Percentiles rank a stretch among this genome's conserved stretches.
These are phyloP conservation scores for Sarcophaga carnaria DNA, from an alignment of 2,888 invertebrate species.

Conservation along the genomic window DNA sequence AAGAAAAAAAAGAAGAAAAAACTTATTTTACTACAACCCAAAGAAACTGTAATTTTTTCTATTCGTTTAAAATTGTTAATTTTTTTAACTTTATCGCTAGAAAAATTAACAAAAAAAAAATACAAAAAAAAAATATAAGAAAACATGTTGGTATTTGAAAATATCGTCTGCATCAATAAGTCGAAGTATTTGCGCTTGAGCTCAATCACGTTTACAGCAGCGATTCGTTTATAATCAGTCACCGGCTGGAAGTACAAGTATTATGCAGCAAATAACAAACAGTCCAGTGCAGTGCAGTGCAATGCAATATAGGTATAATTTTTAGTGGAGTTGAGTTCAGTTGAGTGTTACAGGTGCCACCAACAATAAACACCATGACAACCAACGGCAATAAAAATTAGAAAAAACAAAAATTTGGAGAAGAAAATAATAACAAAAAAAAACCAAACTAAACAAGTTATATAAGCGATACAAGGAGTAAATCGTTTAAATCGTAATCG, in stretches of 20 bases:
- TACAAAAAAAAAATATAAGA: conserved; percentile 15
- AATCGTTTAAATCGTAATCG: conserved; percentile 66
- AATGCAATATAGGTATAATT: conserved; percentile 6
- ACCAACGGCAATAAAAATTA: conserved; percentile 44
- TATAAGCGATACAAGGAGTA: conserved; percentile 68
- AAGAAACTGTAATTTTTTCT: too few relatives aligned
- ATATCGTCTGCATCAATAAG: conserved; percentile 62
- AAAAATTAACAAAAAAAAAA: conserved; percentile 22
- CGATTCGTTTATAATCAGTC: conserved; percentile 66
- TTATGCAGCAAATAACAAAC: conserved; percentile 47
- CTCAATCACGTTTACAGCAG: conserved; percentile 61
- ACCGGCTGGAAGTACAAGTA: conserved; percentile 47
- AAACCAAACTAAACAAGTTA: conserved; percentile 58
- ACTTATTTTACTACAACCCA: too few relatives aligned
- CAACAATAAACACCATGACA: conserved; percentile 37
- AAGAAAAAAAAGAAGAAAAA: not conserved
- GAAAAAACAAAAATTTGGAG: not conserved
- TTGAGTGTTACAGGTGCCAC: conserved; percentile 63
- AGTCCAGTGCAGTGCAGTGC: not conserved
- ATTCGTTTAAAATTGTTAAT: not conserved
- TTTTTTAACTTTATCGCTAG: conserved; percentile 41
- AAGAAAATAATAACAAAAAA: not conserved
- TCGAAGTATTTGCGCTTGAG: conserved; percentile 33
- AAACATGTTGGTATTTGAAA: conserved; percentile 66
- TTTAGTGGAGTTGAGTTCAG: conserved; percentile 30